These are phyloP conservation scores for Crax fasciolata DNA, from an alignment of 2,797 vertebrate species.

Conservation along the genomic window DNA sequence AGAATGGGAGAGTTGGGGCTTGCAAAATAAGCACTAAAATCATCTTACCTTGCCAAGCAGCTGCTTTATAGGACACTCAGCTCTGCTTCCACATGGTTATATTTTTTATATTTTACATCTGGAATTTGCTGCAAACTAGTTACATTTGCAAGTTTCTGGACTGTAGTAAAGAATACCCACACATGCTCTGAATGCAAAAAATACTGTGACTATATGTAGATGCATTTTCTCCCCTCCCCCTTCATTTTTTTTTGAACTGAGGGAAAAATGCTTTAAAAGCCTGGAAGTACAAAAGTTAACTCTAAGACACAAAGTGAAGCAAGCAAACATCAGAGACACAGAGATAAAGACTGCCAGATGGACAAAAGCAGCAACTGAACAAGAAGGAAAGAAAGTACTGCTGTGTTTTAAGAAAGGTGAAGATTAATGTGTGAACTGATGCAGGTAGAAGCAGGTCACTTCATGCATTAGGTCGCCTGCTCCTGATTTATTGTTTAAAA, in stretches of 20 bases:
- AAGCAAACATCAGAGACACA: neutral
- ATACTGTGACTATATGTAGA: too few relatives aligned
- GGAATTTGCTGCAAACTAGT: neutral
- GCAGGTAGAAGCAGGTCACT: neutral
- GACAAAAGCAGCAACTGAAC: neutral
- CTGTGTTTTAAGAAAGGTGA: neutral
- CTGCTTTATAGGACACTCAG: too few relatives aligned
- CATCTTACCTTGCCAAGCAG: neutral
- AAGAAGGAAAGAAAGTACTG: neutral
- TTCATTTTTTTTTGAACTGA: neutral
- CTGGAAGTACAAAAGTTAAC: neutral
- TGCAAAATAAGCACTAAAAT: neutral
- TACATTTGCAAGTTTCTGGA: neutral
- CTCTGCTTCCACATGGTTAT: neutral
- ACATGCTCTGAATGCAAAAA: neutral
- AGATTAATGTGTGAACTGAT: neutral
- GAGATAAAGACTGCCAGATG: neutral
- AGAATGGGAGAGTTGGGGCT: neutral
- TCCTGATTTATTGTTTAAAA: neutral
- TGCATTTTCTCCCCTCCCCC: too few relatives aligned
- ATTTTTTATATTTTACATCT: neutral
- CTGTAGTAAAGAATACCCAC: neutral
- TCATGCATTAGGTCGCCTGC: rapidly evolving
- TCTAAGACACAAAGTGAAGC: neutral
- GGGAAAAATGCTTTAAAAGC: neutral